Conservation (phyloP, 2,888 invertebrate species). For the Ganaspis brasiliensis region DNA sequence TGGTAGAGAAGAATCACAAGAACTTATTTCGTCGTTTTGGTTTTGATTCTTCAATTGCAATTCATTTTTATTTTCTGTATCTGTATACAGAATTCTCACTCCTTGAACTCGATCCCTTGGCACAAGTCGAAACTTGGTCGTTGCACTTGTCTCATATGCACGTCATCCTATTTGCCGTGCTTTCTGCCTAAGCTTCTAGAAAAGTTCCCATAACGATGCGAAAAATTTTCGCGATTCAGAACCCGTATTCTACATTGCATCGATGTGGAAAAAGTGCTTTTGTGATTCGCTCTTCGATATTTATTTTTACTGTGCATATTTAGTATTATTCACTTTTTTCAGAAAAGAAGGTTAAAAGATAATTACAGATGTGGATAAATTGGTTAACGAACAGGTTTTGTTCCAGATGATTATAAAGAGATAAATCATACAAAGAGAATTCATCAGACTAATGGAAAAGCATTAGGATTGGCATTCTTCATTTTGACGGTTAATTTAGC, state of each 20-base stretch:
- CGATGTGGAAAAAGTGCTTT: slow-evolving; percentile 39
- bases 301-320: background rate
- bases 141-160: slow-evolving; percentile 23
- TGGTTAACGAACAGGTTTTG: too few relatives aligned
- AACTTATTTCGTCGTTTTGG: too few relatives aligned
- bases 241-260: slow-evolving; percentile 25
- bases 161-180: slow-evolving; percentile 15
- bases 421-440: too few relatives aligned
- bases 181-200: slow-evolving; percentile 41
- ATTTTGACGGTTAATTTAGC: too few relatives aligned
- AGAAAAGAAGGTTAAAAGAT: too few relatives aligned
- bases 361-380: too few relatives aligned
- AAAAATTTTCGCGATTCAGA: slow-evolving; percentile 41
- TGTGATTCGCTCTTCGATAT: background rate
- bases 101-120: background rate
- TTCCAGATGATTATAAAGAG: too few relatives aligned
- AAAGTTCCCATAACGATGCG: slow-evolving; percentile 47
- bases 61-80: slow-evolving; percentile 3
- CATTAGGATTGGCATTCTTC: too few relatives aligned
- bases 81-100: background rate
- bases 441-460: too few relatives aligned
- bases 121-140: slow-evolving; percentile 29
- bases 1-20: too few relatives aligned
- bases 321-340: background rate
- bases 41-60: too few relatives aligned